These are phyloP conservation scores for Latrodectus elegans DNA, from an alignment of 2,888 invertebrate genomes.

Conservation along the genomic window DNA sequence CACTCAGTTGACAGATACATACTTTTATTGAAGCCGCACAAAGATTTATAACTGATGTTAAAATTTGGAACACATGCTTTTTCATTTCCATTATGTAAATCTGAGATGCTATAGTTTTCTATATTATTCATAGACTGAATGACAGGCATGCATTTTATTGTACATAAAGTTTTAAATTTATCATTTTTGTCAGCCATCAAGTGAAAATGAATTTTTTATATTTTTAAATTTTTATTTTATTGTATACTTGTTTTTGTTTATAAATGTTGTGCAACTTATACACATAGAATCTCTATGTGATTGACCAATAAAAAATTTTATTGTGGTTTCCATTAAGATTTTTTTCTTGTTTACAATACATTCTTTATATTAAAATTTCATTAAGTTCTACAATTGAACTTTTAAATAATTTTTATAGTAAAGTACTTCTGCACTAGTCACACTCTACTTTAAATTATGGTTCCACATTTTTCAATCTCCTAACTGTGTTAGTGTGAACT, in stretches of 20 bases:
- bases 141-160: conserved; percentile 37
- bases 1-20: conserved; percentile 45
- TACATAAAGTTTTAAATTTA: conserved; percentile 42
- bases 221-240: conserved; percentile 43
- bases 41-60: conserved; percentile 34
- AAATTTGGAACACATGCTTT: neutral
- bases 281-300: conserved; percentile 45
- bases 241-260: conserved; percentile 38
- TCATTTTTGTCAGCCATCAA: conserved; percentile 9
- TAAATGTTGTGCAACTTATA: conserved; percentile 31
- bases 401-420: too few relatives aligned
- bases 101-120: conserved; percentile 20
- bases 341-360: neutral
- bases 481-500: too few relatives aligned
- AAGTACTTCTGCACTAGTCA: too few relatives aligned
- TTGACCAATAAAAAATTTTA: conserved; percentile 65
- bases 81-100: conserved; percentile 22
- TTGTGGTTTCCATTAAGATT: conserved; percentile 17
- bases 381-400: too few relatives aligned
- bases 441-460: too few relatives aligned
- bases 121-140: conserved; percentile 37
- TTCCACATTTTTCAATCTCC: too few relatives aligned
- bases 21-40: conserved; percentile 50
- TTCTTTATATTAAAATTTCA: too few relatives aligned
- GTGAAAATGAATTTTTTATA: conserved; percentile 23